Conservation (phyloP, 2,113 vertebrate genomes). For the Psephotus haematonotus region DNA sequence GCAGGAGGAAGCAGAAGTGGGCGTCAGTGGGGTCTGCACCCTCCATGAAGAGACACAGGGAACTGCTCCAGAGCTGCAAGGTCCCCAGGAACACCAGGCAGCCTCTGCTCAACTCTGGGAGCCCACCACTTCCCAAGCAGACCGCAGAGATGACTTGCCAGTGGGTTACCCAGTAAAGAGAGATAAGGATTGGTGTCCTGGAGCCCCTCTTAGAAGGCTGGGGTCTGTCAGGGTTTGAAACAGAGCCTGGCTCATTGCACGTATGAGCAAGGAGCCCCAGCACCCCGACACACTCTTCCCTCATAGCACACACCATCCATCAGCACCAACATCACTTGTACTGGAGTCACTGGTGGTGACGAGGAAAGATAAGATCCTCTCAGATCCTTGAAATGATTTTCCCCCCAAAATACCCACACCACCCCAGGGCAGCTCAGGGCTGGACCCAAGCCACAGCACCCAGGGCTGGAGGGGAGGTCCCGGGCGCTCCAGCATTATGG, state of each 20-base stretch:
- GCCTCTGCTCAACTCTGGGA: background rate
- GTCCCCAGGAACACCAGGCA: background rate
- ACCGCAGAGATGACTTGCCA: background rate
- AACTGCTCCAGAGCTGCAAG: background rate
- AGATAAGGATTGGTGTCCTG: background rate
- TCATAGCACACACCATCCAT: background rate
- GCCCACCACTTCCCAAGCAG: background rate
- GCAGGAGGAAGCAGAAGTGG: background rate
- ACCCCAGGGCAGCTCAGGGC: background rate
- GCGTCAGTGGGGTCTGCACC: background rate
- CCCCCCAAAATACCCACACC: background rate
- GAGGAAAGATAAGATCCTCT: background rate
- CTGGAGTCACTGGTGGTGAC: rapidly evolving
- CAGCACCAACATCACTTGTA: background rate
- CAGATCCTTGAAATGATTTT: background rate
- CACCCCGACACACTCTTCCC: rapidly evolving
- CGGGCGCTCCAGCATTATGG: background rate
- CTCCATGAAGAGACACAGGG: background rate
- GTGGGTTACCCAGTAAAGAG: background rate
- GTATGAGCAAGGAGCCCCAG: background rate
- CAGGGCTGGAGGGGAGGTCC: background rate
- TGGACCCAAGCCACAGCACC: background rate
- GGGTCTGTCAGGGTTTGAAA: background rate
- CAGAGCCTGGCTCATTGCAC: background rate
- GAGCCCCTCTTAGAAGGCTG: background rate